Evolutionary conservation across 2,797 vertebrate genomes (phyloP).

Genomic region (Petrocephalus sullivani): DNA sequence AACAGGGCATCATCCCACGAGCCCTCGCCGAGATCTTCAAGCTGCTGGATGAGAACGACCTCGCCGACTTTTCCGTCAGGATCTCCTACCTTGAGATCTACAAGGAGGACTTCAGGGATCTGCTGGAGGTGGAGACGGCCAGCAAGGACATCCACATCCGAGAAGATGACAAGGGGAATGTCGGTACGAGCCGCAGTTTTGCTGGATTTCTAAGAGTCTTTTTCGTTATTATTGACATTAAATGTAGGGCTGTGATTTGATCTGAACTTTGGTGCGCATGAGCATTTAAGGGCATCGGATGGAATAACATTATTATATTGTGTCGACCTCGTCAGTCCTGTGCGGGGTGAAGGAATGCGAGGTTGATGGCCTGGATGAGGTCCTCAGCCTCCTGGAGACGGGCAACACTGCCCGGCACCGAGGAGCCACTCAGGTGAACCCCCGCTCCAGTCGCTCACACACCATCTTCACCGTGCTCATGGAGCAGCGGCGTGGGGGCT

Average conservation of each 20-base stretch:
- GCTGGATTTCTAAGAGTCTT: conserved; percentile 6
- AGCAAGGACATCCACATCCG: conserved; percentile 92
- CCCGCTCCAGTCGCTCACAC: conserved; percentile 89
- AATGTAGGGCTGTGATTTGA: neutral
- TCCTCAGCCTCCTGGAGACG: conserved; percentile 89
- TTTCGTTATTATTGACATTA: neutral
- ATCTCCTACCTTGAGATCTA: conserved; percentile 96
- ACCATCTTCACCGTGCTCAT: conserved; percentile 88
- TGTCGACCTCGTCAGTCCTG: conserved; percentile 65
- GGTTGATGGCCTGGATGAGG: conserved; percentile 92
- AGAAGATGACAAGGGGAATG: conserved; percentile 86
- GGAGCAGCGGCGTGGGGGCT: conserved; percentile 80
- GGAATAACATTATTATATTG: neutral
- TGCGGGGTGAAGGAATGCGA: conserved; percentile 89
- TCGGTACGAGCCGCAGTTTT: conserved; percentile 64
- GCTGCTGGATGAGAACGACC: conserved; percentile 89
- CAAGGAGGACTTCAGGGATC: conserved; percentile 92
- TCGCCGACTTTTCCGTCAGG: conserved; percentile 81
- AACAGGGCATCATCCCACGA: conserved; percentile 90
- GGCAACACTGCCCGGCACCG: conserved; percentile 92
- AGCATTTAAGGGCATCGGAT: neutral
- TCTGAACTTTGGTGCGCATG: neutral
- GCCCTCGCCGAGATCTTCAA: conserved; percentile 92
- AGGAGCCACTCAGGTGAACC: conserved; percentile 86
- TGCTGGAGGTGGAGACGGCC: conserved; percentile 88